A percentile compares a stretch with the other conserved stretches of the same genome.
Evolutionary conservation across 2,113 vertebrate genomes (phyloP).

Genomic region (Chaetodon trifascialis): DNA sequence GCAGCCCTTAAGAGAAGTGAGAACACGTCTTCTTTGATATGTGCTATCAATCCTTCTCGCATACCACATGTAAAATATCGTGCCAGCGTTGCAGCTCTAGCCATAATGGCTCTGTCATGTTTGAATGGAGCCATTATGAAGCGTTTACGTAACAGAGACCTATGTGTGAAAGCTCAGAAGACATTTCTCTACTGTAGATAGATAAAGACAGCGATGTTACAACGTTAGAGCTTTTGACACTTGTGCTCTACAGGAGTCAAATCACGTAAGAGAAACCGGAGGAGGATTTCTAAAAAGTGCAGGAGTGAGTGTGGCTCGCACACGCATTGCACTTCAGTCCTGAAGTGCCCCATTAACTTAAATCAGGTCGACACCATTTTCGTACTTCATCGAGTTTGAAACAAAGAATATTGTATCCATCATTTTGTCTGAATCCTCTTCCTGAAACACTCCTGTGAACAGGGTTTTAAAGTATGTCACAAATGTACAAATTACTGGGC

Average conservation of each 20-base stretch:
- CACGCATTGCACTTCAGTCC: conserved; percentile 11
- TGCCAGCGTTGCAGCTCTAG: not conserved
- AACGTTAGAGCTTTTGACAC: not conserved
- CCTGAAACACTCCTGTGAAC: conserved; percentile 39
- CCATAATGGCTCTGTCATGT: conserved; percentile 22
- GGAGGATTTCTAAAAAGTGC: not conserved
- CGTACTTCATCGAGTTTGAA: conserved; percentile 32
- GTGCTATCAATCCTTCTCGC: not conserved
- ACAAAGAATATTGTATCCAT: conserved; percentile 39
- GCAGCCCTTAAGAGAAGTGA: not conserved
- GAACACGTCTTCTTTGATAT: not conserved
- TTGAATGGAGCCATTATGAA: conserved; percentile 20
- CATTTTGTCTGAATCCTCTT: conserved; percentile 14
- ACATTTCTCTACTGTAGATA: not conserved
- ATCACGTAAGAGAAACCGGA: not conserved
- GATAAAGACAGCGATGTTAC: not conserved
- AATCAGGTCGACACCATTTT: conserved; percentile 37
- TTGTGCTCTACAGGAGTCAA: not conserved
- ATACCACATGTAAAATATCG: conserved; percentile 14
- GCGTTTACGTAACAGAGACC: conserved; percentile 5
- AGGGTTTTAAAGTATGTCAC: conserved; percentile 54
- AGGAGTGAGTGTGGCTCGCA: not conserved
- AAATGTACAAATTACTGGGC: conserved; percentile 71
- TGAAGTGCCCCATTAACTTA: conserved; percentile 24
- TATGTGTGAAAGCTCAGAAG: conserved; percentile 19